Percentiles rank a stretch among this genome's conserved stretches.
Evolutionary conservation across 2,113 vertebrate species (phyloP).

Genomic region (Athene noctua): DNA sequence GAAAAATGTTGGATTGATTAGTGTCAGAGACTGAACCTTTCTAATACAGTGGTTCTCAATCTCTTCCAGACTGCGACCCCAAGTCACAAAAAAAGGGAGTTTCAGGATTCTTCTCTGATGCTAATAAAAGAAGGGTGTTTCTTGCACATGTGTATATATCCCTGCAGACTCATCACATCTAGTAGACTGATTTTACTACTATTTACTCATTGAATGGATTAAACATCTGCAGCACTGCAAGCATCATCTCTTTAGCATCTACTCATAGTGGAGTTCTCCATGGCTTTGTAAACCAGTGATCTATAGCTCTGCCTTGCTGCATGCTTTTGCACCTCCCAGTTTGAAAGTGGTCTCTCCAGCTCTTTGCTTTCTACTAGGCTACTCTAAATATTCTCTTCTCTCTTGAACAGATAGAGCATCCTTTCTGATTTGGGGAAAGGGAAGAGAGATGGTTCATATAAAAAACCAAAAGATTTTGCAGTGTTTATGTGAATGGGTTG

Average conservation of each 20-base stretch:
- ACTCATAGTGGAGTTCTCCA: neutral
- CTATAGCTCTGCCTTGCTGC: neutral
- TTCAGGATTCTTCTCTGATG: constrained; percentile 26
- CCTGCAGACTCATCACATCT: neutral
- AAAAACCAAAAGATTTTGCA: neutral
- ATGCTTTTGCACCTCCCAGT: neutral
- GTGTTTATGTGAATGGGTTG: neutral
- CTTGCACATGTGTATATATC: neutral
- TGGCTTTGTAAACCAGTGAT: neutral
- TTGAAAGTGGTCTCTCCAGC: neutral
- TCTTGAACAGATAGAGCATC: neutral
- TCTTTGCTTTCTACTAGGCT: neutral
- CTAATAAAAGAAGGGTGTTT: constrained; percentile 28
- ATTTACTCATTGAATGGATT: neutral
- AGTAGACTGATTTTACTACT: neutral
- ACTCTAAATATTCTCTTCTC: neutral
- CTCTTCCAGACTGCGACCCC: neutral
- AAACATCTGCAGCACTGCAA: neutral
- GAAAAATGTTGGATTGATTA: constrained; percentile 15
- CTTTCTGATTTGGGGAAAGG: neutral
- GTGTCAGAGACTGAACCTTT: neutral
- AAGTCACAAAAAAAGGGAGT: neutral
- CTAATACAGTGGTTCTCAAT: neutral
- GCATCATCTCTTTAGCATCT: neutral
- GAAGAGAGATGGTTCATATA: neutral